phyloP scores from a whole-genome alignment of 64 coral and sea anemone species.

The Cladopsammia gracilis region DNA sequence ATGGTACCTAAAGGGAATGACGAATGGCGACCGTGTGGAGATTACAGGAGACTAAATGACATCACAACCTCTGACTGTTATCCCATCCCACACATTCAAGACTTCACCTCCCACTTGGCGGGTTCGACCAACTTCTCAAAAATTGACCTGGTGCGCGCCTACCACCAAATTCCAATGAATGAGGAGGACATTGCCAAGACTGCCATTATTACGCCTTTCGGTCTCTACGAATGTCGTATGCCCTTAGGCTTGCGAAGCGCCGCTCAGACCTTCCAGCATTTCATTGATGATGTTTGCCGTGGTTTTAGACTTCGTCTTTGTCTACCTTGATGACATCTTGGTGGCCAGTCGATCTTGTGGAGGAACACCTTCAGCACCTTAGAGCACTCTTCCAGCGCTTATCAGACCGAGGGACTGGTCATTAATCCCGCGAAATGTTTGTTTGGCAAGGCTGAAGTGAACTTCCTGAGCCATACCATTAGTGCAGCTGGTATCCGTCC shows the following conservation, averaged over 20 bases:
- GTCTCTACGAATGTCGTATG: too few species aligned
- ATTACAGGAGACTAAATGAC: conserved; percentile 5
- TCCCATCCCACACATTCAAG: neutral
- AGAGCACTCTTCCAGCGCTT: conserved; percentile 12
- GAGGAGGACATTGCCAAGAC: too few species aligned
- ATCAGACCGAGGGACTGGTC: conserved; percentile 36
- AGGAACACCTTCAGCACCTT: conserved; percentile 33
- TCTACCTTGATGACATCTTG: conserved; percentile 14
- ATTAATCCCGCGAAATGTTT: conserved; percentile 42
- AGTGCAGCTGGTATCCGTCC: conserved; percentile 47
- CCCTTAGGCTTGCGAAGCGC: too few species aligned
- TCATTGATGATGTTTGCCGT: too few species aligned
- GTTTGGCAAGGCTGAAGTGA: too few species aligned
- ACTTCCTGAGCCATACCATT: conserved; percentile 15
- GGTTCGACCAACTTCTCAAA: too few species aligned
- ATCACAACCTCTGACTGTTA: neutral
- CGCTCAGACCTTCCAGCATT: too few species aligned
- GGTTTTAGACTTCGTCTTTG: too few species aligned
- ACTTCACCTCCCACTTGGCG: too few species aligned
- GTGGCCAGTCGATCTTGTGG: neutral
- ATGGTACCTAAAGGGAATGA: conserved; percentile 6
- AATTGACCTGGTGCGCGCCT: too few species aligned
- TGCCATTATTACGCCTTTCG: too few species aligned
- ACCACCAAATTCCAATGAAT: too few species aligned
- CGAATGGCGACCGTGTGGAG: conserved; percentile 23